Conservation (phyloP, 1,140 invertebrate genomes). For the Luehdorfia chinensis region DNA sequence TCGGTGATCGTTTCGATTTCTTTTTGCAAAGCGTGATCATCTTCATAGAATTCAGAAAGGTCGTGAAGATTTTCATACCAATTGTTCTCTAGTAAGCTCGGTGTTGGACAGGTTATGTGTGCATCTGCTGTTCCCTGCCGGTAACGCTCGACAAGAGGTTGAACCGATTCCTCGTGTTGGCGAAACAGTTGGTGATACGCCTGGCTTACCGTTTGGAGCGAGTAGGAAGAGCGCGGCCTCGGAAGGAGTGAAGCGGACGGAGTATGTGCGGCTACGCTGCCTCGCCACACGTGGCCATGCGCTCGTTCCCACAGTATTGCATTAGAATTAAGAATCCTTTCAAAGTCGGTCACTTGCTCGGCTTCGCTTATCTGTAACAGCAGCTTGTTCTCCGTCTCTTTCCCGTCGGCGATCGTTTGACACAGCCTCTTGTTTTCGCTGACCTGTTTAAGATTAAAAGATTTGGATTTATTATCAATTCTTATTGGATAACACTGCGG, state of each 20-base stretch:
- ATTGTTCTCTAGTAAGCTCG: constrained; percentile 48
- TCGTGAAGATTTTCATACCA: constrained; percentile 66
- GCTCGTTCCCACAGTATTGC: constrained; percentile 67
- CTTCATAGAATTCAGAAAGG: constrained; percentile 69
- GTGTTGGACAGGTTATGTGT: constrained; percentile 25
- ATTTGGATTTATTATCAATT: constrained; percentile 64
- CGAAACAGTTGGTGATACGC: constrained; percentile 67
- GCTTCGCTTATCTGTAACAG: constrained; percentile 75
- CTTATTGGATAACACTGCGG: constrained; percentile 31
- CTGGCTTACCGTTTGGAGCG: constrained; percentile 61
- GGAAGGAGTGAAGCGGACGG: constrained; percentile 47
- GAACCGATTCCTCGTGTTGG: constrained; percentile 67
- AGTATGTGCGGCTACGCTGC: constrained; percentile 37
- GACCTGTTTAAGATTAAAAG: constrained; percentile 68
- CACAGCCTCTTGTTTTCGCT: constrained; percentile 61
- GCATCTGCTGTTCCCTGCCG: constrained; percentile 36
- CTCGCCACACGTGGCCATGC: constrained; percentile 58
- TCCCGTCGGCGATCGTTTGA: constrained; percentile 49
- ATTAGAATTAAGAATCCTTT: constrained; percentile 78
- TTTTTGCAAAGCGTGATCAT: constrained; percentile 50
- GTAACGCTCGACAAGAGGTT: constrained; percentile 53
- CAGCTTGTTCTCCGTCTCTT: constrained; percentile 72
- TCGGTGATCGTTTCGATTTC: constrained; percentile 61
- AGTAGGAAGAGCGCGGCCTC: constrained; percentile 65
- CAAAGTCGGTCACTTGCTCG: constrained; percentile 76